Evolutionary conservation across 1,140 invertebrate species (phyloP), one percentile per base, ranked within the genome.

Genomic region (Probaryconus sp.): DNA sequence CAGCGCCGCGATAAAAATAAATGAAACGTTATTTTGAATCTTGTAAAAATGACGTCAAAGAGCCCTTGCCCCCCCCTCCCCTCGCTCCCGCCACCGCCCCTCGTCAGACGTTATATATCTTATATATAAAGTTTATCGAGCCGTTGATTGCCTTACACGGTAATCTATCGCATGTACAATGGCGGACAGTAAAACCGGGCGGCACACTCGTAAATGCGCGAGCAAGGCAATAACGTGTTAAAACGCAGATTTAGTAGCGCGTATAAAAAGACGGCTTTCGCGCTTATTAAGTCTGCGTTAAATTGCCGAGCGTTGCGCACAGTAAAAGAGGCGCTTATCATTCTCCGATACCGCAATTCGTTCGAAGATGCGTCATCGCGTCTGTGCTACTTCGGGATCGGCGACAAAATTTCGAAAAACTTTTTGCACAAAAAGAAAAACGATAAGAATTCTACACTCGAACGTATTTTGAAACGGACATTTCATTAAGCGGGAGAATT

Each of bases 171-270:
- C 58, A 51, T 40, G 21, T 55, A 47, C 47, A 67, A 67, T 55
- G 28, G 51, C 48, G 35, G 28, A 71, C 26, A 30, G 43, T 78
- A 76, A 77, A 78, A 60, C 17, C 11, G 18, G 48, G 55, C 64
- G 60, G 26, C 38, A 47, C 37, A 69, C 69, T 81, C 78, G 73
- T 82, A 81, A 82, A 79, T 71, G 61, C 45, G 47, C 55, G 47
- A 56, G 50, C 60, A 45, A 47, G 56, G 76, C 78, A 80, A 71
- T 83, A 81, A 83, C 77, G 80, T 76, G 77, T 79, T 80, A 79
- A 58, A 58, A 80, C 81, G 74, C 73, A 76, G 78, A 81, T 83
- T 81, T 79, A 82, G 60, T 76, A n/a, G 50, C 51, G 53, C 24
- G 60, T 79, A 73, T 38, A 82, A 81, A 79, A 79, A 35, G 16